Conservation (phyloP, 2,797 vertebrate species). For the Catamblyrhynchus diadema region DNA sequence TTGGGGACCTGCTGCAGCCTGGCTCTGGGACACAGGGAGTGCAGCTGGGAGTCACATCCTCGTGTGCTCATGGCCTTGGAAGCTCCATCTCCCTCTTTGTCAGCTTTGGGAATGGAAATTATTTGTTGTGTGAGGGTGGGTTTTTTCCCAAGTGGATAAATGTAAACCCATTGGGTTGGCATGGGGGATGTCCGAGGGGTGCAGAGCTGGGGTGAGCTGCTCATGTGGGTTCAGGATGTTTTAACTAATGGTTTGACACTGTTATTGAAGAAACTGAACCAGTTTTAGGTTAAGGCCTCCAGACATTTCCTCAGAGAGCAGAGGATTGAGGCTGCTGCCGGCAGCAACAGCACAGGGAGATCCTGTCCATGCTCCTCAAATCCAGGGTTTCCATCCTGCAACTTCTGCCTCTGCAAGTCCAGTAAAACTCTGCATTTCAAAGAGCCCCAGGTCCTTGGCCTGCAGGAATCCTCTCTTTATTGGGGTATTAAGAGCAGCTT, state of each 20-base stretch:
- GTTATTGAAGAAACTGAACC: background rate
- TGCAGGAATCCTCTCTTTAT: background rate
- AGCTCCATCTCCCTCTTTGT: background rate
- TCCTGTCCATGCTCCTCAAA: background rate
- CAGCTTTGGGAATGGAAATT: background rate
- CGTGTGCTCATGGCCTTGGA: accelerated
- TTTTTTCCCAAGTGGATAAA: background rate
- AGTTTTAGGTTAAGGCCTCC: no score
- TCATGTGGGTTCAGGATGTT: background rate
- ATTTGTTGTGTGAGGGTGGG: background rate
- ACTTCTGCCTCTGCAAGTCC: background rate
- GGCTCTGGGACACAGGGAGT: background rate
- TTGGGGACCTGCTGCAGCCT: background rate
- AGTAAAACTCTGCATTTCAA: background rate
- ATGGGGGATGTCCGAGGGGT: accelerated
- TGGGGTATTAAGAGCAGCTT: background rate
- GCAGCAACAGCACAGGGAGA: background rate
- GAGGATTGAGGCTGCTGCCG: background rate
- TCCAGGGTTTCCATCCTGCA: background rate
- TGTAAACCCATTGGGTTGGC: accelerated
- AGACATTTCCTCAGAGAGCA: background rate
- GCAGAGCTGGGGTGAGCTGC: background rate
- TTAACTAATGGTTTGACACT: background rate
- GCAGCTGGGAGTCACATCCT: background rate
- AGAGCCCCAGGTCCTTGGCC: background rate